Base-by-base conservation (phyloP, 2,888 invertebrate genomes). In the Diaperis boleti region DNA sequence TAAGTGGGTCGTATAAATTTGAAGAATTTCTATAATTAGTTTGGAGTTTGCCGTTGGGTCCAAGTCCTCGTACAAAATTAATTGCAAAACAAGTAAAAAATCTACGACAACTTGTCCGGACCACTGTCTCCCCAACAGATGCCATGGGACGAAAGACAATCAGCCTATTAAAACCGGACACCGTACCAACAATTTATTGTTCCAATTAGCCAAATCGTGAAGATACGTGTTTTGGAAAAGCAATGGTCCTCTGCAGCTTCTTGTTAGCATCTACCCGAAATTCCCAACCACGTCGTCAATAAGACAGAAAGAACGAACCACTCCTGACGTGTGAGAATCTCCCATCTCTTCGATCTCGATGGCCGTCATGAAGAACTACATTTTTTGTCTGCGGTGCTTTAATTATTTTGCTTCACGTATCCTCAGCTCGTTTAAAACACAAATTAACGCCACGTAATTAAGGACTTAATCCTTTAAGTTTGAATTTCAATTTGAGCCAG, bases 201-300 rank as follows among this genome's bases (percentile, higher is more conserved):
- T 78, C 83, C 83, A 83, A 83, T 83, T 83, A 83, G 83, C 82
- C 79, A 82, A 82, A 82, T 82, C 81, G 81, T 78, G 80, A 79
- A 79, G 82, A 81, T 82, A 82, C 81, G 81, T 81, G 82, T 82
- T 79, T 79, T 77, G 81, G 80, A 80, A 79, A 79, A 77, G 74
- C 80, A 81, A 81, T 80, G 79, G 78, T 76, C 78, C 77, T 68
- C 71, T 41, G 20, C 69, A 69, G 72, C 73, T 72, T 59, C 75
- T 76, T 74, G 74, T 74, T 75, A 74, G 62, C 31, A 54, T 64
- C 31, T 18, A 57, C 44, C 41, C 47, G 52, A 64, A 66, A 65
- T 66, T 66, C 66, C 57, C 61, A 69, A 33, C 35, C 45, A 64
- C 66, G 66, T 59, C 65, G 13, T 50, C 42, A 17, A 52, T 41